Base-by-base conservation (phyloP, 2,113 vertebrate species). In the Lipophrys pholis region DNA sequence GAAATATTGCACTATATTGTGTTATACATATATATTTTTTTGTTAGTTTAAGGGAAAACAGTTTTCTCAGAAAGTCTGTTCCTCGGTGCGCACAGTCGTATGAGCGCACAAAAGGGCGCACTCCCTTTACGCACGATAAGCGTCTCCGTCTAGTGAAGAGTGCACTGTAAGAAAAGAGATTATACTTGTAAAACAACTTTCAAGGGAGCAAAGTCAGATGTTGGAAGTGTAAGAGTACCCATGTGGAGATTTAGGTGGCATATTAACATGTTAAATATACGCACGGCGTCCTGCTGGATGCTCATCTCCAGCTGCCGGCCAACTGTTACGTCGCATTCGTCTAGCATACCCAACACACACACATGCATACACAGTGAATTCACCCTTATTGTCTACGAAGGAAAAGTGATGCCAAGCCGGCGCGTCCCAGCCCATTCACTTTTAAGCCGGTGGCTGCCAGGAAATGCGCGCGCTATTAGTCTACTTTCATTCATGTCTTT, bases 401-500 rank as follows among this genome's bases (percentile, higher is more conserved):
- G 17, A 58, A 58, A 45, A 12, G 42, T 16, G 50, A 35, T 68
- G 81, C 81, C 73, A 75, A 83, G 17, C 73, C 71, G 78, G 69
- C 76, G 66, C 60, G 79, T 62, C 76, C 52, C 39, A 79, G 66
- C 76, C 71, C 89, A 90, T 92, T 90, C 85, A 90, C 62, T 46
- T 69, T 73, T 16, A 55, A 66, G 15, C 17, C 52, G 67, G 67
- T 43, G 45, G 16, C 55, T 72, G 67, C n/a, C 77, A 74, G 78
- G 73, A 83, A 76, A 78, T 80, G 78, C 69, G 82, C 63, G 59
- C 81, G 76, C 79, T 63, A 45, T 83, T 78, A 55, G 87, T 89
- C 87, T 86, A 90, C 82, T 86, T 93, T 93, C 92, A 93, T 93
- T 94, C 91, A 94, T 89, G 81, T 88, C 91, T 90, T 92, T 73